Conservation (phyloP, 1,140 invertebrate species). For the Microplitis mediator region DNA sequence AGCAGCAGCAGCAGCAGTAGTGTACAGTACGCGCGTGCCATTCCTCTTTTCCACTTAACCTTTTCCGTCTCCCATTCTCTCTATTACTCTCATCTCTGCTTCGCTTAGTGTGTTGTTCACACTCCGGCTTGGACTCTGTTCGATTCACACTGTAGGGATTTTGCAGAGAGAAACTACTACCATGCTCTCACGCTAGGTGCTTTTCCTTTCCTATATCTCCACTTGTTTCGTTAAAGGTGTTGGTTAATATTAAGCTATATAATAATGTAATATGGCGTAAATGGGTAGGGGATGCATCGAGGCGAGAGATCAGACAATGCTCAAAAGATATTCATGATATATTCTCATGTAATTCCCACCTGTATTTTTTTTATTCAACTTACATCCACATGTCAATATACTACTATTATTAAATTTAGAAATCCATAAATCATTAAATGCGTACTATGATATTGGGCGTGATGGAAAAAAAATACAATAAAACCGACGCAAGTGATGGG, state of each 20-base stretch:
- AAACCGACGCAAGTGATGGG: constrained; percentile 29
- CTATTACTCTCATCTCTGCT: constrained; percentile 16
- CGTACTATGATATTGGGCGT: constrained; percentile 46
- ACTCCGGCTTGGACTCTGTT: background rate
- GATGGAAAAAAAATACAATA: constrained; percentile 47
- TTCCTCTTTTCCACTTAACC: constrained; percentile 20
- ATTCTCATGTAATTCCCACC: background rate
- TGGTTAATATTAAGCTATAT: constrained; percentile 51
- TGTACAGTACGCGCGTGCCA: background rate
- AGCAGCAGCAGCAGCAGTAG: background rate
- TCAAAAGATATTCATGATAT: background rate
- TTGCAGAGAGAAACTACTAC: background rate
- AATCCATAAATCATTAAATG: constrained; percentile 29
- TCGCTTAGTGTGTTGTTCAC: constrained; percentile 11
- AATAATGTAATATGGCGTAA: constrained; percentile 47
- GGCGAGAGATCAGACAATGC: background rate
- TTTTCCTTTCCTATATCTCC: background rate
- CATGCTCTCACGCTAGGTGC: background rate
- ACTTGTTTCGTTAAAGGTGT: constrained; percentile 46
- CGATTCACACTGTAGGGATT: background rate
- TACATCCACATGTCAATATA: background rate
- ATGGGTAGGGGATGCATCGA: background rate
- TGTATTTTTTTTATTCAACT: background rate
- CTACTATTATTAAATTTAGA: background rate
- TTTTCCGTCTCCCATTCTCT: constrained; percentile 20